Conservation (phyloP, 2,888 invertebrate species). For the Tryphoninae sp. region DNA sequence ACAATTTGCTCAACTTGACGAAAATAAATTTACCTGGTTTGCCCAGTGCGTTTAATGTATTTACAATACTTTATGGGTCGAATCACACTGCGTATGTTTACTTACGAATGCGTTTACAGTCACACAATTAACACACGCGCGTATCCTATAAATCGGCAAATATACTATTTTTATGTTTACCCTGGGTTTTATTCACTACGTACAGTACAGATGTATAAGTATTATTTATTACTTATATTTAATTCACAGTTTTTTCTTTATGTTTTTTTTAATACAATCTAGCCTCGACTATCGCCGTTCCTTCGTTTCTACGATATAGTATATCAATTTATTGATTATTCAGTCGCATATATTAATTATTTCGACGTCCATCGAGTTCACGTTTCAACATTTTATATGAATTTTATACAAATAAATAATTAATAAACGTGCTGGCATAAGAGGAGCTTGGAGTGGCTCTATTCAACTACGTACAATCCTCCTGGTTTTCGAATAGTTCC, state of each 20-base stretch:
- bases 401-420: constrained; percentile 20
- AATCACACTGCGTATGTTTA: constrained; percentile 42
- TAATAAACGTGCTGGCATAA: constrained; percentile 19
- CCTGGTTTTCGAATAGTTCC: not conserved
- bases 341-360: constrained; percentile 72
- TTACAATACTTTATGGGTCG: constrained; percentile 50
- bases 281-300: constrained; percentile 22
- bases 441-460: not conserved
- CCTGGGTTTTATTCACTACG: constrained; percentile 73
- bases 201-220: constrained; percentile 46
- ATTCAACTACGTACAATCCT: constrained; percentile 16
- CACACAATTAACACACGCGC: constrained; percentile 34
- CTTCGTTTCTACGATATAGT: constrained; percentile 55
- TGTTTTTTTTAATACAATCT: constrained; percentile 29
- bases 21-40: constrained; percentile 12
- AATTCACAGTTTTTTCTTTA: constrained; percentile 31
- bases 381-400: constrained; percentile 40
- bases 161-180: constrained; percentile 65
- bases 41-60: constrained; percentile 36
- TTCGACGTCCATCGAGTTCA: constrained; percentile 41
- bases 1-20: constrained; percentile 10
- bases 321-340: constrained; percentile 72
- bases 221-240: constrained; percentile 31
- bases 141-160: constrained; percentile 27
- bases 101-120: constrained; percentile 44